Percentiles rank a stretch among this genome's conserved stretches.
Conservation (phyloP, 2,888 invertebrate genomes). For the Clusia tigrina region DNA sequence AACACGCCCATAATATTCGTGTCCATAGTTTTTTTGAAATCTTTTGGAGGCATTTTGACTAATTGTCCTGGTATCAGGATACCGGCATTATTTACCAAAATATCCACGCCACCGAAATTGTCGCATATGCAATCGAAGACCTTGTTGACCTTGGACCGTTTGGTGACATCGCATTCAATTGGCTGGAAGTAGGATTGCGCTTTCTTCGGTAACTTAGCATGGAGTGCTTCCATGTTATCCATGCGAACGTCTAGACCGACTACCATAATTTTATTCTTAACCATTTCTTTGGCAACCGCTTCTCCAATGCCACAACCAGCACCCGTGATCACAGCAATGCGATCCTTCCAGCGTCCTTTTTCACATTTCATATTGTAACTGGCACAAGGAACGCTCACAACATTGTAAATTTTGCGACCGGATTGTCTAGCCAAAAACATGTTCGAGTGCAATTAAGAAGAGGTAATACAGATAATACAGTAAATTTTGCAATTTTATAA, state of each 20-base stretch:
- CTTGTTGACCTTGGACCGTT: slow-evolving; percentile 66
- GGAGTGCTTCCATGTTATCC: slow-evolving; percentile 50
- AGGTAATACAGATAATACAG: too few species aligned
- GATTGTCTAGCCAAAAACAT: too few species aligned
- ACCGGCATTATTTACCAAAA: slow-evolving; percentile 71
- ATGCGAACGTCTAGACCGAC: slow-evolving; percentile 67
- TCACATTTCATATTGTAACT: too few species aligned
- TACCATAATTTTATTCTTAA: slow-evolving; percentile 66
- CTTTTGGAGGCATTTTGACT: slow-evolving; percentile 38
- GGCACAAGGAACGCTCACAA: too few species aligned
- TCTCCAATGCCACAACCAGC: slow-evolving; percentile 71
- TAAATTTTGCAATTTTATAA: too few species aligned
- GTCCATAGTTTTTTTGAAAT: slow-evolving; percentile 59
- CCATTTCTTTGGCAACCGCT: slow-evolving; percentile 62
- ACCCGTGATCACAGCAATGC: slow-evolving; percentile 71
- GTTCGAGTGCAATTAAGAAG: too few species aligned
- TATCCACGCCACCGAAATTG: slow-evolving; percentile 67
- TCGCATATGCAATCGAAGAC: slow-evolving; percentile 66
- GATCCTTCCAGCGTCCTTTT: slow-evolving; percentile 69
- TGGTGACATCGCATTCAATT: slow-evolving; percentile 63
- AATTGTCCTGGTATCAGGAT: slow-evolving; percentile 47
- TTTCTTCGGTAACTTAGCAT: slow-evolving; percentile 28
- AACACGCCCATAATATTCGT: slow-evolving; percentile 65
- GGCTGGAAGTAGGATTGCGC: slow-evolving; percentile 37
- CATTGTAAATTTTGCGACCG: too few species aligned